These are phyloP conservation scores for Zaprionus lachaisei DNA, from an alignment of 1,140 invertebrate genomes.

Conservation along the genomic window DNA sequence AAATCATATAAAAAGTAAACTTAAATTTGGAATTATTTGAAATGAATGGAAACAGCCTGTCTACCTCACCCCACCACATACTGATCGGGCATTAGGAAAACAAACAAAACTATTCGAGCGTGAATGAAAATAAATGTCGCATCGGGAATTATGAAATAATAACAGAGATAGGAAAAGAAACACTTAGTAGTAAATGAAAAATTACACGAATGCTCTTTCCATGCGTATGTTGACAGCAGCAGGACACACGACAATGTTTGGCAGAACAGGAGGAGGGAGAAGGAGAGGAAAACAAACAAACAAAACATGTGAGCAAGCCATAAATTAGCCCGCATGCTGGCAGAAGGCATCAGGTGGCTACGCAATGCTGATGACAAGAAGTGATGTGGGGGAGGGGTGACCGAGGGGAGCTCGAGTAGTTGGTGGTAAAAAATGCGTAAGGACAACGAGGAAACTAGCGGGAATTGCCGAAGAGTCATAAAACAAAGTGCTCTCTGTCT, in stretches of 20 bases:
- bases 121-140: slow-evolving; percentile 69
- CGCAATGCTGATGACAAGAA: slow-evolving; percentile 54
- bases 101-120: slow-evolving; percentile 75
- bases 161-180: slow-evolving; percentile 53
- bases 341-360: slow-evolving; percentile 67
- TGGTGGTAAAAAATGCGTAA: slow-evolving; percentile 47
- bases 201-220: slow-evolving; percentile 53
- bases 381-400: rapidly evolving
- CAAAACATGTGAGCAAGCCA: slow-evolving; percentile 69
- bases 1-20: not conserved
- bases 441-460: slow-evolving; percentile 11
- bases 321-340: slow-evolving; percentile 75
- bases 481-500: slow-evolving; percentile 80
- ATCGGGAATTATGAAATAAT: slow-evolving; percentile 74
- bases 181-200: slow-evolving; percentile 75
- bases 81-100: slow-evolving; percentile 60
- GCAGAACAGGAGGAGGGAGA: slow-evolving; percentile 30
- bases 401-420: slow-evolving; percentile 2
- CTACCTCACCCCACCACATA: not conserved
- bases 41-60: not conserved
- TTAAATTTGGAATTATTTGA: too few relatives aligned
- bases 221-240: slow-evolving; percentile 40
- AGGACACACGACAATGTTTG: slow-evolving; percentile 39
- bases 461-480: slow-evolving; percentile 69
- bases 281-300: slow-evolving; percentile 49